A percentile compares a stretch with the other conserved stretches of the same genome.
These are phyloP conservation scores for Cataglyphis rosenhaueri DNA, from an alignment of 2,888 invertebrate species.

Conservation along the genomic window DNA sequence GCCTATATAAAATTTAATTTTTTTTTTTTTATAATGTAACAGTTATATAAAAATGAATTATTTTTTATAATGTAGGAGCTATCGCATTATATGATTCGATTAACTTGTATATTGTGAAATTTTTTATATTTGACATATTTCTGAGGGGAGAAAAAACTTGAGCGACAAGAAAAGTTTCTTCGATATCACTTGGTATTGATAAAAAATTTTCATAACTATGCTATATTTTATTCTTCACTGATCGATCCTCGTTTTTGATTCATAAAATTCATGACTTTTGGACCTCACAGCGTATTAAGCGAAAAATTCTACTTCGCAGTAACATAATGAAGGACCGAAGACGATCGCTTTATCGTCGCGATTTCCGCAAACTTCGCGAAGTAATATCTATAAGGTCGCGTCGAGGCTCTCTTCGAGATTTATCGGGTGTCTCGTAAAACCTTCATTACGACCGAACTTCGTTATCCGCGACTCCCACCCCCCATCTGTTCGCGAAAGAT, in stretches of 20 bases:
- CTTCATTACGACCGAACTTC: conserved; percentile 57
- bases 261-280: conserved; percentile 19
- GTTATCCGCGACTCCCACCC: conserved; percentile 29
- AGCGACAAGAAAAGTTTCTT: neutral
- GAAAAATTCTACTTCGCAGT: conserved; percentile 22
- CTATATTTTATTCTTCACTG: conserved; percentile 24
- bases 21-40: neutral
- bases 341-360: conserved; percentile 43
- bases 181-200: neutral
- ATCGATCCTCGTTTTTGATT: conserved; percentile 35
- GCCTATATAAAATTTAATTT: neutral
- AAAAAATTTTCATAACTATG: neutral
- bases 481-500: conserved; percentile 22
- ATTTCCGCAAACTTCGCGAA: conserved; percentile 44
- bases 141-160: neutral
- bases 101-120: neutral
- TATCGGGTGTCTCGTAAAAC: conserved; percentile 49
- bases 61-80: neutral
- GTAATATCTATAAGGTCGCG: conserved; percentile 51
- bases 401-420: conserved; percentile 32
- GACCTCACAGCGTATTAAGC: conserved; percentile 25
- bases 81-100: neutral
- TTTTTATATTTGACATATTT: neutral
- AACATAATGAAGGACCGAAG: conserved; percentile 32
- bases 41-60: neutral